A percentile compares a stretch with the other conserved stretches of the same genome.
Evolutionary conservation across 2,888 invertebrate species (phyloP).

Genomic region (Luperina testacea): DNA sequence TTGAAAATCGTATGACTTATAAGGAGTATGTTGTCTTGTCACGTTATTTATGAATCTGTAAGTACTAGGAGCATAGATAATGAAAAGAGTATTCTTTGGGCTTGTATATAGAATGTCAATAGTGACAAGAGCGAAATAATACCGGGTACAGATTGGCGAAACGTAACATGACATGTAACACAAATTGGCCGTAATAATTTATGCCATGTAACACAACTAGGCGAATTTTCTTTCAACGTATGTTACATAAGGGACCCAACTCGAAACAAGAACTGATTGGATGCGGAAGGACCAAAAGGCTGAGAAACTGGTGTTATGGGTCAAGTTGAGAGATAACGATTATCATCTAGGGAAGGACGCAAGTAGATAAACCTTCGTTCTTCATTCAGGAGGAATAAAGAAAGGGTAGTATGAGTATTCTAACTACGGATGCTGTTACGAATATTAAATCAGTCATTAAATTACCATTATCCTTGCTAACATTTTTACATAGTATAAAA

Average conservation of each 20-base stretch:
- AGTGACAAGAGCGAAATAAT: neutral
- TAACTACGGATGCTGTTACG: neutral
- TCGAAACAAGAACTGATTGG: neutral
- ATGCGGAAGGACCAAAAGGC: neutral
- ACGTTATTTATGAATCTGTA: neutral
- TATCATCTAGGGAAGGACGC: neutral
- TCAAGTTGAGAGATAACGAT: neutral
- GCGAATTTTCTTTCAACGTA: neutral
- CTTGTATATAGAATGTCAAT: neutral
- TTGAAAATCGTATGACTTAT: constrained; percentile 1
- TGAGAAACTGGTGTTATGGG: neutral
- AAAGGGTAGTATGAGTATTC: neutral
- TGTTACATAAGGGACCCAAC: neutral
- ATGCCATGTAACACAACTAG: neutral
- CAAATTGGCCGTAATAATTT: neutral
- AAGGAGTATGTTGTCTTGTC: neutral
- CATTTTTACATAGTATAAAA: no score
- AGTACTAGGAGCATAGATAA: neutral
- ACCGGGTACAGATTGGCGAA: neutral
- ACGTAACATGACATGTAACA: neutral
- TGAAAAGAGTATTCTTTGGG: no score
- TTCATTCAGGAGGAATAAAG: neutral
- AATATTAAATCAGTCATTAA: neutral
- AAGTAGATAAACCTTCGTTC: neutral
- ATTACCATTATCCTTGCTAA: neutral